A percentile compares a stretch with the other conserved stretches of the same genome.
These are phyloP conservation scores for Cyanoramphus novaezelandiae DNA, from an alignment of 2,113 vertebrate genomes.

Conservation along the genomic window DNA sequence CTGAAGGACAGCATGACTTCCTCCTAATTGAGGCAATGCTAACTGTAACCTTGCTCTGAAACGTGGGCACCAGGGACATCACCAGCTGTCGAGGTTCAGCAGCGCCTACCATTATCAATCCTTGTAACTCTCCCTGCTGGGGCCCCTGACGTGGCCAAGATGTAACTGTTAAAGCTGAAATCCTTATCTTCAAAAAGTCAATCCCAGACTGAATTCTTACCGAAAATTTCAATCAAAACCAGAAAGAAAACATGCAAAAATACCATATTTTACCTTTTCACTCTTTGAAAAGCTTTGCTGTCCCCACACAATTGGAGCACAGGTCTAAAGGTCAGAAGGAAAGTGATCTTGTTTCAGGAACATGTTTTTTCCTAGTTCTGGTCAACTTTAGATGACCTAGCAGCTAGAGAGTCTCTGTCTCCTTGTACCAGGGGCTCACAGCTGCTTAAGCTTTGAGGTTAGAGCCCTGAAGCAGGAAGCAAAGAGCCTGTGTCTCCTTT, in stretches of 20 bases:
- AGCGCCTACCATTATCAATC: background rate
- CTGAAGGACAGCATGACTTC: background rate
- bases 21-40: background rate
- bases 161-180: background rate
- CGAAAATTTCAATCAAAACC: background rate
- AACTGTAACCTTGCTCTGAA: background rate
- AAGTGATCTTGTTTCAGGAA: background rate
- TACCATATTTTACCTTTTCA: background rate
- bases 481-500: background rate
- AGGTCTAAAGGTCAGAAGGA: background rate
- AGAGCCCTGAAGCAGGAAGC: background rate
- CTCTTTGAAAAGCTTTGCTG: background rate
- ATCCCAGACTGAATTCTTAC: background rate
- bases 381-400: background rate
- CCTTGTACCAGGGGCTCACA: rapidly evolving
- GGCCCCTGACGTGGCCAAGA: background rate
- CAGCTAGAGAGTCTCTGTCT: background rate
- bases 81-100: background rate
- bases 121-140: background rate
- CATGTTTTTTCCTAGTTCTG: background rate
- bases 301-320: background rate
- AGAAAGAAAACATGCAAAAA: background rate
- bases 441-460: background rate
- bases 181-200: background rate
- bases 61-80: rapidly evolving